Evolutionary conservation across 2,113 vertebrate genomes (phyloP).

Genomic region (Anseranas semipalmata): DNA sequence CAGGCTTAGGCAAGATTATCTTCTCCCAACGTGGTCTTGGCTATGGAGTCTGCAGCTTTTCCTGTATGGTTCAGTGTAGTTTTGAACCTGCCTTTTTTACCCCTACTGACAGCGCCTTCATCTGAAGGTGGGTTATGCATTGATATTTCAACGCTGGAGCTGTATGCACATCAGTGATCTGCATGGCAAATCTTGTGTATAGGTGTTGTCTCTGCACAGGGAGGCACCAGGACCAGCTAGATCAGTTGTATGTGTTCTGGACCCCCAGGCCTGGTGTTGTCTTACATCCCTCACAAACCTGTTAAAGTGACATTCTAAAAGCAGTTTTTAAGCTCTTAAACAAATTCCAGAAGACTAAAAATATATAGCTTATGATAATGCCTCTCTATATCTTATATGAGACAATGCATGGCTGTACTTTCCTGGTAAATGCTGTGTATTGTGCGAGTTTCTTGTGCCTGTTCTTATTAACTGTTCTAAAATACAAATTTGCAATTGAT

Average conservation of each 20-base stretch:
- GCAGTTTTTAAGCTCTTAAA: background rate
- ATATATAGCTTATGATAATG: background rate
- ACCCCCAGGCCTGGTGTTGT: background rate
- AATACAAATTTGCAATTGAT: conserved; percentile 37
- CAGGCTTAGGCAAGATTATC: background rate
- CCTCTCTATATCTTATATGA: background rate
- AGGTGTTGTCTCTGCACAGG: background rate
- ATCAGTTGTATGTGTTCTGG: rapidly evolving
- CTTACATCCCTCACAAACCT: background rate
- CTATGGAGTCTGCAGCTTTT: background rate
- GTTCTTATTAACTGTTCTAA: conserved; percentile 34
- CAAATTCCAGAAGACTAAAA: background rate
- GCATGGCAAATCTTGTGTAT: rapidly evolving
- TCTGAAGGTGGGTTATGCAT: background rate
- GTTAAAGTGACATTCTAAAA: background rate
- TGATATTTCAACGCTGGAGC: background rate
- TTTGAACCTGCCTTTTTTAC: background rate
- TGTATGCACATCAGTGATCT: background rate
- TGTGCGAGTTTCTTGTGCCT: background rate
- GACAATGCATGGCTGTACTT: background rate
- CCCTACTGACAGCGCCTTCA: background rate
- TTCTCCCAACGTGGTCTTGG: background rate
- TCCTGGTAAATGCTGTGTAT: background rate
- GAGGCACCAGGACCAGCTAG: background rate
- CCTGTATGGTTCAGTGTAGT: rapidly evolving